Percentiles rank a stretch among this genome's conserved stretches.
Conservation (phyloP, 2,797 vertebrate genomes). For the Enteromius trimaculatus region DNA sequence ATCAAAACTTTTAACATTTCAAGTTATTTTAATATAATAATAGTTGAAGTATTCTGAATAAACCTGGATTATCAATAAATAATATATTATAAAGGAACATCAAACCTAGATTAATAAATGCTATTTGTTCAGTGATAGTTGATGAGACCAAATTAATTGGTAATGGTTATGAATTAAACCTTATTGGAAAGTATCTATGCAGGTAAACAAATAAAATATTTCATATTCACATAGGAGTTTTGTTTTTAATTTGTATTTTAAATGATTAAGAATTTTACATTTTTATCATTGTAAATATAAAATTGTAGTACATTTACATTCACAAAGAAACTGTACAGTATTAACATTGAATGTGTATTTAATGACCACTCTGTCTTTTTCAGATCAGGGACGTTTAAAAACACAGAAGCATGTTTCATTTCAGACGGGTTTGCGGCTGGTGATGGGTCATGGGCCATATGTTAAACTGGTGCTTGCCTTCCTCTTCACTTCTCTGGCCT, state of each 20-base stretch:
- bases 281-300: background rate
- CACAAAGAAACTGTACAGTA: background rate
- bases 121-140: background rate
- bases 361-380: slow-evolving; percentile 15
- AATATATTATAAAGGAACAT: background rate
- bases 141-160: background rate
- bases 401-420: slow-evolving; percentile 78
- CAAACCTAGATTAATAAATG: background rate
- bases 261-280: background rate
- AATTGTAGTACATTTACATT: background rate
- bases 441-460: slow-evolving; percentile 87
- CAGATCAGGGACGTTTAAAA: slow-evolving; percentile 75
- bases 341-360: background rate
- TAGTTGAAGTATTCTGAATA: background rate
- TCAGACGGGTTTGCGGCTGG: slow-evolving; percentile 83
- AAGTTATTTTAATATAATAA: background rate
- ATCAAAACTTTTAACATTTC: background rate
- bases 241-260: background rate
- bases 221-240: background rate
- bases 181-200: background rate
- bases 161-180: background rate
- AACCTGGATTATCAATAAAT: background rate
- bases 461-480: slow-evolving; percentile 89
- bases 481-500: slow-evolving; percentile 93
- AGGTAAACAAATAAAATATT: background rate